Percentiles rank a stretch among this genome's conserved stretches.
These are phyloP conservation scores for Chiridota heheva DNA, from an alignment of 35 echinoderm and acorn worm genomes.

Conservation along the genomic window DNA sequence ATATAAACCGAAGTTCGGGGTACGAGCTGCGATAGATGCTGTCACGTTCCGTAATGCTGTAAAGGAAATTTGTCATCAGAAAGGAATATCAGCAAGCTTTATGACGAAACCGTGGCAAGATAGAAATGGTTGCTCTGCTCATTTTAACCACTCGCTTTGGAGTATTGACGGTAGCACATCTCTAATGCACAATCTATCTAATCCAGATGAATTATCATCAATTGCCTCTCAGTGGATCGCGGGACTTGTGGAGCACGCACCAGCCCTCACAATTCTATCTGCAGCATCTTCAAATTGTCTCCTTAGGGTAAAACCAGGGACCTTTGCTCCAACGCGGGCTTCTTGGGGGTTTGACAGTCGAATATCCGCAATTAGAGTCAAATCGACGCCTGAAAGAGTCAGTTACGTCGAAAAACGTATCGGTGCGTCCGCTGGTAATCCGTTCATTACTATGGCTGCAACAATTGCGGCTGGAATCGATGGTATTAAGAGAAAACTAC, in stretches of 20 bases:
- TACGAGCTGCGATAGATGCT: slow-evolving; percentile 17
- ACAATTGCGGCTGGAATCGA: slow-evolving; percentile 69
- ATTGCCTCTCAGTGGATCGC: slow-evolving; percentile 60
- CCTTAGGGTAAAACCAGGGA: slow-evolving; percentile 29
- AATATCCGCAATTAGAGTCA: slow-evolving; percentile 40
- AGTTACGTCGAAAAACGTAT: slow-evolving; percentile 61
- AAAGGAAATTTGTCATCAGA: slow-evolving; percentile 35
- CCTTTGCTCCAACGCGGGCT: slow-evolving; percentile 46
- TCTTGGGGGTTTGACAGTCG: slow-evolving; percentile 70
- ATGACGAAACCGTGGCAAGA: slow-evolving; percentile 37
- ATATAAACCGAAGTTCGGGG: slow-evolving; percentile 23
- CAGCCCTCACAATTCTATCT: slow-evolving; percentile 39
- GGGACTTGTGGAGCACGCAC: slow-evolving; percentile 53
- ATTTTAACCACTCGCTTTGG: slow-evolving; percentile 71
- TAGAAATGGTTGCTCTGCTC: slow-evolving; percentile 12
- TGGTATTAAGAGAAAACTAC: slow-evolving; percentile 52
- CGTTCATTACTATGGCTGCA: slow-evolving; percentile 52
- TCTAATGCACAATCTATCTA: not conserved
- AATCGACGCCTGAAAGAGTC: slow-evolving; percentile 13
- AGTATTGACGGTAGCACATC: slow-evolving; percentile 20
- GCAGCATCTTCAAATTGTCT: slow-evolving; percentile 49
- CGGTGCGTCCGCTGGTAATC: slow-evolving; percentile 54
- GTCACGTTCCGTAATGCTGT: slow-evolving; percentile 9
- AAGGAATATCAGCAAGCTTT: slow-evolving; percentile 26
- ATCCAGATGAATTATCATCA: slow-evolving; percentile 22